A percentile compares a stretch with the other conserved stretches of the same genome.
Evolutionary conservation across 2,113 vertebrate species (phyloP).

Genomic region (sheep (Ovis aries)): ARS-UI_Ramb_v3.0 NC_056064.1:37985501-37986000

Average conservation of each 20-base stretch:
- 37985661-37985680: constrained; percentile 90
- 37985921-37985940: constrained; percentile 77
- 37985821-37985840: constrained; percentile 87
- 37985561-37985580: constrained; percentile 88
- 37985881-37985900: constrained; percentile 76
- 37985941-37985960: neutral
- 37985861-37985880: constrained; percentile 81
- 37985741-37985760: constrained; percentile 88
- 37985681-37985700: constrained; percentile 91
- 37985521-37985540: constrained; percentile 83
- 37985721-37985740: constrained; percentile 90
- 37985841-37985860: constrained; percentile 84
- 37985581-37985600: constrained; percentile 90
- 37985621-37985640: constrained; percentile 91
- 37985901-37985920: constrained; percentile 75
- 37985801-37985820: constrained; percentile 85
- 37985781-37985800: constrained; percentile 87
- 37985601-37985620: constrained; percentile 89
- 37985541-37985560: constrained; percentile 86
- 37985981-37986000: neutral
- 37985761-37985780: constrained; percentile 86
- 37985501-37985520: constrained; percentile 82
- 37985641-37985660: constrained; percentile 89
- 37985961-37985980: neutral
- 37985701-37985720: constrained; percentile 91